Evolutionary conservation across 2,888 invertebrate species (phyloP).

Genomic region (Synanthedon andrenaeformis): DNA sequence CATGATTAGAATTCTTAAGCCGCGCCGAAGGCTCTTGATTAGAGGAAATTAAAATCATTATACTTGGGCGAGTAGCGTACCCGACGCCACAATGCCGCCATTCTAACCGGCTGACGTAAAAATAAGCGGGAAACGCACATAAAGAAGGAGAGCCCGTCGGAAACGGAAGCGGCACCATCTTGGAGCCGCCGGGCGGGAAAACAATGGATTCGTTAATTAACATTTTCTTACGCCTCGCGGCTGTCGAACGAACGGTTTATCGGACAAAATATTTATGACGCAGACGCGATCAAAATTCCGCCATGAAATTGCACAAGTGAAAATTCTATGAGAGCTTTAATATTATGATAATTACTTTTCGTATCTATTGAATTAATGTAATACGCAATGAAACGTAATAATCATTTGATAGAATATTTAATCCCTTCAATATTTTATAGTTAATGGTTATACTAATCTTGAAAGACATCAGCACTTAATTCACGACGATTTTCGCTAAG

Average conservation of each 20-base stretch:
- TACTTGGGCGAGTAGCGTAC: constrained; percentile 50
- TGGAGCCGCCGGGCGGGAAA: constrained; percentile 74
- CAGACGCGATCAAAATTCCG: constrained; percentile 58
- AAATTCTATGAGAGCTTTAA: constrained; percentile 28
- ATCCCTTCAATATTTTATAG: too few species aligned
- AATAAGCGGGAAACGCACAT: constrained; percentile 66
- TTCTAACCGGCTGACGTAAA: constrained; percentile 55
- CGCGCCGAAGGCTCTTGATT: constrained; percentile 67
- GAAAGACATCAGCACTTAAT: too few species aligned
- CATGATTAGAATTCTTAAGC: constrained; percentile 72
- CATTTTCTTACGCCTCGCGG: constrained; percentile 78
- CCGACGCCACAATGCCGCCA: constrained; percentile 47
- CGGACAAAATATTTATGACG: constrained; percentile 71
- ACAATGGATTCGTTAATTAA: constrained; percentile 84
- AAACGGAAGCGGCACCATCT: constrained; percentile 71
- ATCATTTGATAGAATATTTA: too few species aligned
- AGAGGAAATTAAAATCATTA: constrained; percentile 72
- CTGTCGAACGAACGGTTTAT: constrained; percentile 71
- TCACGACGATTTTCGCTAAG: too few species aligned
- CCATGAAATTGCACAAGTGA: constrained; percentile 51
- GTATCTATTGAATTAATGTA: too few species aligned
- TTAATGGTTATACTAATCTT: too few species aligned
- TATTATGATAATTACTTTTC: constrained; percentile 21
- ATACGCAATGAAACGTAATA: too few species aligned
- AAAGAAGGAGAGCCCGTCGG: constrained; percentile 63